Evolutionary conservation across 2,113 vertebrate species (phyloP).

Genomic region (Calonectris borealis): DNA sequence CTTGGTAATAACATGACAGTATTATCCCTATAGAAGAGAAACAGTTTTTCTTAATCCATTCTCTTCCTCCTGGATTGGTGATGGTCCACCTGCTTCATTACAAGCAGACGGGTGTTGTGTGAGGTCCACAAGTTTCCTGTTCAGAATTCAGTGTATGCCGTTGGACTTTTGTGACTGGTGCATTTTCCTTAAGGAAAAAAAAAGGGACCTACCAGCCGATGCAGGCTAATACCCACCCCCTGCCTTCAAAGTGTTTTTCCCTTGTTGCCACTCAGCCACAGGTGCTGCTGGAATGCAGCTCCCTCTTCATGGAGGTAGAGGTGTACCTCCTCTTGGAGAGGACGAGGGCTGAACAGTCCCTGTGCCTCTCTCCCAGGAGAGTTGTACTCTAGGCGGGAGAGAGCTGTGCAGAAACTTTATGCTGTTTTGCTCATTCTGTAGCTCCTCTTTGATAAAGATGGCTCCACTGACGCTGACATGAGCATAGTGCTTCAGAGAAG

Average conservation of each 20-base stretch:
- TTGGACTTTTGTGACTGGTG: not conserved
- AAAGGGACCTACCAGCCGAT: not conserved
- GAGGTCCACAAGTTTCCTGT: not conserved
- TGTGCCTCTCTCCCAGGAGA: not conserved
- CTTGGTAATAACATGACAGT: too few relatives aligned
- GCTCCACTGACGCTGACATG: not conserved
- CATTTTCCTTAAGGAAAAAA: not conserved
- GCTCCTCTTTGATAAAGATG: not conserved
- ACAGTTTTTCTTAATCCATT: not conserved
- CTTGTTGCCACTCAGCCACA: not conserved
- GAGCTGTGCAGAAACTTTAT: not conserved
- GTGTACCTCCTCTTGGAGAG: not conserved
- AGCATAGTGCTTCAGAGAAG: not conserved
- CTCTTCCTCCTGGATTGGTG: not conserved
- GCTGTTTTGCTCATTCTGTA: too few relatives aligned
- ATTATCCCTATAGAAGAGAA: not conserved
- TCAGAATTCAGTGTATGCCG: not conserved
- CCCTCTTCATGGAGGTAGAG: not conserved
- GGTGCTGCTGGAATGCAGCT: not conserved
- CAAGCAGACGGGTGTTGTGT: accelerated
- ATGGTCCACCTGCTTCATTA: not conserved
- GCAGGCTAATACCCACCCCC: too few relatives aligned
- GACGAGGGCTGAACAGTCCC: not conserved
- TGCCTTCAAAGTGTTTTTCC: not conserved
- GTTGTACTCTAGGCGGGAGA: not conserved